These are phyloP conservation scores for Poliocrania exsul DNA, from an alignment of 2,797 vertebrate genomes.

Conservation along the genomic window DNA sequence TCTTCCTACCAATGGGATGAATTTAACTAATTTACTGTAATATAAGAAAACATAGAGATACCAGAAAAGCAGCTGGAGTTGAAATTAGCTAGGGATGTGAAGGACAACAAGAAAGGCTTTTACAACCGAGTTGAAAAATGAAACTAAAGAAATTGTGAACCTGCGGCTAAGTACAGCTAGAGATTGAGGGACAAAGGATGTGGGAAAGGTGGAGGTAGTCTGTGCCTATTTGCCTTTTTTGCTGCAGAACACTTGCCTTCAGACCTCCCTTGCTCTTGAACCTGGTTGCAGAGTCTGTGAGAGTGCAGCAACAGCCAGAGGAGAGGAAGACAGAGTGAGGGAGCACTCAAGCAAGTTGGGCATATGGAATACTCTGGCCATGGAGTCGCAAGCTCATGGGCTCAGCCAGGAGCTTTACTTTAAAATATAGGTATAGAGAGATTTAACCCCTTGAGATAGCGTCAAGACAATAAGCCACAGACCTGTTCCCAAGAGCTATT, in stretches of 20 bases:
- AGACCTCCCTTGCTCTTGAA: neutral
- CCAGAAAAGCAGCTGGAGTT: neutral
- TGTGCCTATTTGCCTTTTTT: neutral
- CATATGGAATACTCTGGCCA: no score
- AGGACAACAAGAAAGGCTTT: neutral
- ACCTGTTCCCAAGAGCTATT: no score
- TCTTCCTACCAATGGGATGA: neutral
- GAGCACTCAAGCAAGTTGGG: neutral
- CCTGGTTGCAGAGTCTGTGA: neutral
- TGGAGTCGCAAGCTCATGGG: no score
- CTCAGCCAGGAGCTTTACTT: no score
- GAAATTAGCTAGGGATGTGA: neutral
- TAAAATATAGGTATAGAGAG: no score
- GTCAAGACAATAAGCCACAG: no score
- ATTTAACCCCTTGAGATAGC: no score
- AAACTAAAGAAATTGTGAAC: neutral
- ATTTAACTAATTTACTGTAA: constrained; percentile 5
- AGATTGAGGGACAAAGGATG: neutral
- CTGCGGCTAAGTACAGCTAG: neutral
- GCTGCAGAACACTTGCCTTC: neutral
- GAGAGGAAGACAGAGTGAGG: neutral
- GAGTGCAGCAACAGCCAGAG: neutral
- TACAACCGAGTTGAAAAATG: neutral
- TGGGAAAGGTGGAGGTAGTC: neutral
- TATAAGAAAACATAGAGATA: neutral